These are phyloP conservation scores for Volucella inflata DNA, from an alignment of 2,888 invertebrate species.

Conservation along the genomic window DNA sequence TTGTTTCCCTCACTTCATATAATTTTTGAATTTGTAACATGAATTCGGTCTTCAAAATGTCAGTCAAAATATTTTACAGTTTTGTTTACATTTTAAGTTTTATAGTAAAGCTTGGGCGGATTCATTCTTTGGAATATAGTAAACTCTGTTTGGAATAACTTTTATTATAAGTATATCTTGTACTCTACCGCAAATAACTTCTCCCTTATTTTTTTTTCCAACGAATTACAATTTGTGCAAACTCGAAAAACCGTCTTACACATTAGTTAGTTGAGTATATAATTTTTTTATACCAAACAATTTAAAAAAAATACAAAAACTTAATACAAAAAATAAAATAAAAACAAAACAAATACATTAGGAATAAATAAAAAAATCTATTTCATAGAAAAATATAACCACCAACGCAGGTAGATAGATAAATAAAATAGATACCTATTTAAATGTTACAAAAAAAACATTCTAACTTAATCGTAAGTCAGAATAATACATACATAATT, in stretches of 20 bases:
- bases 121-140: no score
- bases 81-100: no score
- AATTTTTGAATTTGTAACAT: no score
- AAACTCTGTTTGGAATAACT: no score
- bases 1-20: no score
- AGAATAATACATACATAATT: conserved; percentile 55
- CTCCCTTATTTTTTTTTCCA: background rate
- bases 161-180: no score
- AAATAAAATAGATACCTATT: conserved; percentile 53
- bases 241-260: conserved; percentile 18
- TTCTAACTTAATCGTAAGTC: conserved; percentile 52
- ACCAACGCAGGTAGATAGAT: conserved; percentile 70
- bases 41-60: no score
- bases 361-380: conserved; percentile 26
- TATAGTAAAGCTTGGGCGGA: no score
- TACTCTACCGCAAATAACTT: no score
- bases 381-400: conserved; percentile 57
- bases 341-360: conserved; percentile 24
- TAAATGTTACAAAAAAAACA: conserved; percentile 52
- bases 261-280: conserved; percentile 68
- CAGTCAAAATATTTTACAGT: no score
- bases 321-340: conserved; percentile 12
- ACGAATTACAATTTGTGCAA: conserved; percentile 30
- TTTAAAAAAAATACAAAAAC: background rate
- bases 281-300: conserved; percentile 64